Evolutionary conservation across 2,797 vertebrate genomes (phyloP).

Genomic region (Megaceryle alcyon): DNA sequence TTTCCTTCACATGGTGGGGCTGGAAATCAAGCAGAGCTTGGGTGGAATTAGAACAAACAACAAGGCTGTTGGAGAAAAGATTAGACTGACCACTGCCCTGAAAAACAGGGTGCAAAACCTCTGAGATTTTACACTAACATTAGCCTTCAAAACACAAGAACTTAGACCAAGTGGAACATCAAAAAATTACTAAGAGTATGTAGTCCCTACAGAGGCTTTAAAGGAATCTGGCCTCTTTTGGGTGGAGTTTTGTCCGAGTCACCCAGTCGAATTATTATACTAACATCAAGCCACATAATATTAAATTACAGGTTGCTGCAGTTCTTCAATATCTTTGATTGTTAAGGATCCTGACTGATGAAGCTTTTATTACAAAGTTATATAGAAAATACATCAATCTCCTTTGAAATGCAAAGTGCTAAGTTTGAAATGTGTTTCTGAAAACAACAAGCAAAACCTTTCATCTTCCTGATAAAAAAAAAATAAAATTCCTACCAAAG

Average conservation of each 20-base stretch:
- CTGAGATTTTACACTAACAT: neutral
- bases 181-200: neutral
- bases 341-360: neutral
- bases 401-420: neutral
- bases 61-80: fast-evolving
- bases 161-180: neutral
- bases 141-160: neutral
- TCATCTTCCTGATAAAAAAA: neutral
- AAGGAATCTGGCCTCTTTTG: neutral
- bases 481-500: neutral
- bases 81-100: neutral
- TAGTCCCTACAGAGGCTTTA: neutral
- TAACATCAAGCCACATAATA: neutral
- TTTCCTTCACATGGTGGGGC: fast-evolving
- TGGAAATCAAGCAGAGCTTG: neutral
- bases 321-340: neutral
- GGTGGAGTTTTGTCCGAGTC: neutral
- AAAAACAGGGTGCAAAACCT: neutral
- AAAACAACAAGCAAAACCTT: neutral
- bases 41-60: neutral
- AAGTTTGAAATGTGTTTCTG: neutral
- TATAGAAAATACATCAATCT: neutral
- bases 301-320: neutral
- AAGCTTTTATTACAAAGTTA: neutral
- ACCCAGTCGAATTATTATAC: fast-evolving